A percentile compares a stretch with the other conserved stretches of the same genome.
These are phyloP conservation scores for Poeciliopsis turneri DNA, from an alignment of 2,797 vertebrate species.

Conservation along the genomic window DNA sequence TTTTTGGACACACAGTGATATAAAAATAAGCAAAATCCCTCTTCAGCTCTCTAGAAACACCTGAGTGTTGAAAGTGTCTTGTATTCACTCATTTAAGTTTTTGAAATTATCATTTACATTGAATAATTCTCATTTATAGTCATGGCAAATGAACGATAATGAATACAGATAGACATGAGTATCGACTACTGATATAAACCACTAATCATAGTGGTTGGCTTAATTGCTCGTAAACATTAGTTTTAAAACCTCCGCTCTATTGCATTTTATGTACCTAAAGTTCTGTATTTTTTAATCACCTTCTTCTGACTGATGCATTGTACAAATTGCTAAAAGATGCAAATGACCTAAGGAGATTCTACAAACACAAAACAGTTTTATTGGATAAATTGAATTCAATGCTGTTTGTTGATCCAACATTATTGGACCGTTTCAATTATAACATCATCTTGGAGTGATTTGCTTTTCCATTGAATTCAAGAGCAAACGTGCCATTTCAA, in stretches of 20 bases:
- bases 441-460: not conserved
- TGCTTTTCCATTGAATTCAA: not conserved
- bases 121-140: too few species aligned
- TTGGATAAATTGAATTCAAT: not conserved
- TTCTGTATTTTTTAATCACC: not conserved
- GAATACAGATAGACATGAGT: too few species aligned
- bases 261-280: not conserved
- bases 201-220: too few species aligned
- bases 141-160: too few species aligned
- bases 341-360: not conserved
- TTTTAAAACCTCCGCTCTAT: too few species aligned
- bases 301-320: not conserved
- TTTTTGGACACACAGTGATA: not conserved
- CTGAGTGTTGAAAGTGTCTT: not conserved
- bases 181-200: too few species aligned
- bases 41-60: not conserved
- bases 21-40: not conserved
- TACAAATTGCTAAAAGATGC: not conserved
- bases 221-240: too few species aligned
- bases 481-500: too few species aligned
- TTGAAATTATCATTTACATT: too few species aligned
- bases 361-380: not conserved
- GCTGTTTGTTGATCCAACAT: not conserved
- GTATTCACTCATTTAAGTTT: too few species aligned
- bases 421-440: not conserved